Percentiles rank a stretch among this genome's conserved stretches.
These are phyloP conservation scores for Rutilus rutilus DNA, from an alignment of 2,113 vertebrate species.

Conservation along the genomic window DNA sequence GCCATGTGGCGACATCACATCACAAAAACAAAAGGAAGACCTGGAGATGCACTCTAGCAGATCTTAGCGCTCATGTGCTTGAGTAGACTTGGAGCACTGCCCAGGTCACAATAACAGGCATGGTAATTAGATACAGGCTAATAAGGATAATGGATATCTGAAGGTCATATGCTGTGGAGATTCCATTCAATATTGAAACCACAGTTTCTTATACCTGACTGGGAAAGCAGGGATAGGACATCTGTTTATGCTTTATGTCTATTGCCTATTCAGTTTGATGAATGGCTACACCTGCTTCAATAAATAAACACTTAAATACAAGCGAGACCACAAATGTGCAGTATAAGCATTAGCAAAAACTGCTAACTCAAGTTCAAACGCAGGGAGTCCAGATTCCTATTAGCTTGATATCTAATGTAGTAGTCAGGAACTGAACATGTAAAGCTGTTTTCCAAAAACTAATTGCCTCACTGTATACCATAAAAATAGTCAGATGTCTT, in stretches of 20 bases:
- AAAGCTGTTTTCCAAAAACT: not conserved
- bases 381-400: not conserved
- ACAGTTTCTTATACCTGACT: not conserved
- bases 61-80: not conserved
- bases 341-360: not conserved
- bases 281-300: conserved; percentile 19
- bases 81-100: not conserved
- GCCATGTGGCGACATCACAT: not conserved
- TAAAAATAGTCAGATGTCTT: not conserved
- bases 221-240: not conserved
- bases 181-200: conserved; percentile 2
- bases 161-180: not conserved
- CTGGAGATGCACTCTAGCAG: not conserved
- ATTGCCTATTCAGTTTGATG: not conserved
- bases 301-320: not conserved
- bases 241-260: not conserved
- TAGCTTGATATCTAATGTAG: not conserved
- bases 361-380: not conserved
- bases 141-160: conserved; percentile 17
- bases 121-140: conserved; percentile 6
- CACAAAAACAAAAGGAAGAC: conserved; percentile 24
- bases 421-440: not conserved
- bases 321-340: not conserved
- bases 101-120: conserved; percentile 16
- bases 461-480: too few relatives aligned